Evolutionary conservation across 2,113 vertebrate genomes (phyloP).

Genomic region (Psettodes erumei): DNA sequence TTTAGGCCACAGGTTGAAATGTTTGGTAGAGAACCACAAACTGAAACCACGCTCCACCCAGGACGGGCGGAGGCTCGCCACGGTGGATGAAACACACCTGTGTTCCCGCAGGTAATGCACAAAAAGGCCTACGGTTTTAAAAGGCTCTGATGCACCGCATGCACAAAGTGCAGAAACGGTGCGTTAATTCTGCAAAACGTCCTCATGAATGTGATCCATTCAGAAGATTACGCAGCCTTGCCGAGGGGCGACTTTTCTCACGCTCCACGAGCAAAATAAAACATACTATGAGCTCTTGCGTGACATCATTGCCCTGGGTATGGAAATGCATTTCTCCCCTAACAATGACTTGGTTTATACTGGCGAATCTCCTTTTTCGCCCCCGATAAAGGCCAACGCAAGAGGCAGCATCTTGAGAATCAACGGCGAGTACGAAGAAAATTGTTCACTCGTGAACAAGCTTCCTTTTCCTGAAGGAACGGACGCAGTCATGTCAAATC

Average conservation of each 20-base stretch:
- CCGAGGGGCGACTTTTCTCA: constrained; percentile 8
- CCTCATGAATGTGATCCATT: background rate
- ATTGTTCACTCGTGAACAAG: constrained; percentile 26
- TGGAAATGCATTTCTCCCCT: constrained; percentile 2
- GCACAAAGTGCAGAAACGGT: background rate
- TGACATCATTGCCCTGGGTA: constrained; percentile 45
- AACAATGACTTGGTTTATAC: constrained; percentile 47
- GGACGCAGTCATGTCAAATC: background rate
- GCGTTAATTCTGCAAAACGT: background rate
- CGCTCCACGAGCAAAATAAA: constrained; percentile 35
- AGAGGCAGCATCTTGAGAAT: constrained; percentile 22
- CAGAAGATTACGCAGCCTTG: background rate
- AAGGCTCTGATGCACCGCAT: too few species aligned
- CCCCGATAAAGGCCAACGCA: background rate
- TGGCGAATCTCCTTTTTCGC: constrained; percentile 5
- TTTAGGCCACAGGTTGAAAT: constrained; percentile 12
- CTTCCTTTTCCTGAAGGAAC: constrained; percentile 6
- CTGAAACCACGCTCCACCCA: constrained; percentile 33
- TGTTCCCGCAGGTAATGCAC: constrained; percentile 3
- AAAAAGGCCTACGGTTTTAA: background rate
- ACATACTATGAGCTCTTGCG: constrained; percentile 2
- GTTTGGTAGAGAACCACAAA: constrained; percentile 18
- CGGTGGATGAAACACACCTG: background rate
- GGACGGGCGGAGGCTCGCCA: background rate
- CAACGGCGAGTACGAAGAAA: background rate